Base-by-base conservation (phyloP, 92 coral and sea anemone species). In the Palythoa grandiflora region DNA sequence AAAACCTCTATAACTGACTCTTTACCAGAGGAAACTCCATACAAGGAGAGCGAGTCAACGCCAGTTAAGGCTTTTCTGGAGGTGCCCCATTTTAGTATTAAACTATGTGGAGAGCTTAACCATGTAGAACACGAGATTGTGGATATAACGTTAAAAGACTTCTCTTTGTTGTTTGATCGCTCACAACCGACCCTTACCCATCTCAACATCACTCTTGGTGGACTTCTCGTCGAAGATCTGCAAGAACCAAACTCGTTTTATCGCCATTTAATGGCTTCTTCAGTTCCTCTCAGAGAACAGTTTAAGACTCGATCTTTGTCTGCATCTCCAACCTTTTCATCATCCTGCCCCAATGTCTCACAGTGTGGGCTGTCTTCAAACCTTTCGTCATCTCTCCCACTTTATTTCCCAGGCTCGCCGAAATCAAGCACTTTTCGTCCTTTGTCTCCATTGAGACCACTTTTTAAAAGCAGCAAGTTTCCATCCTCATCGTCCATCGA, bases 341-440 rank as follows among this genome's bases (percentile, higher is more conserved):
- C 95, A 4, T 97, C 99, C 17, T 97, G 99, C 78, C 99, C 99
- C 14, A 92, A 94, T 54, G 96, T 97, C 13, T 96, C 99, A 9
- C 95, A 94, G 52, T 92, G 92, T 83, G 96, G 97, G 1, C 77
- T 90, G 3, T 91, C 71, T 79, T 84, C 93, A 5, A 90, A 83
- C 61, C 28, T 28, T 28, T 28, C 28, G 28, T 28, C 28, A 28
- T 28, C 28, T 28, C 28, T 28, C 28, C 28, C 28, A 28, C 28
- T 28, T 28, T 28, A 28, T 28, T 28, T 28, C 28, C 93, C 92
- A 52, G 80, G 83, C 13, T 84, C 96, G 55, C 98, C 96, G 40
- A 91, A 87, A 80, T 88, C 89, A 36, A 54, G 87, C 11, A 87
- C 93, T 15, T 87, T 91, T 57, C 96, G 94, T 0, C 87, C 96